Conservation (phyloP, 2,888 invertebrate species). For the Junonia oenone region DNA sequence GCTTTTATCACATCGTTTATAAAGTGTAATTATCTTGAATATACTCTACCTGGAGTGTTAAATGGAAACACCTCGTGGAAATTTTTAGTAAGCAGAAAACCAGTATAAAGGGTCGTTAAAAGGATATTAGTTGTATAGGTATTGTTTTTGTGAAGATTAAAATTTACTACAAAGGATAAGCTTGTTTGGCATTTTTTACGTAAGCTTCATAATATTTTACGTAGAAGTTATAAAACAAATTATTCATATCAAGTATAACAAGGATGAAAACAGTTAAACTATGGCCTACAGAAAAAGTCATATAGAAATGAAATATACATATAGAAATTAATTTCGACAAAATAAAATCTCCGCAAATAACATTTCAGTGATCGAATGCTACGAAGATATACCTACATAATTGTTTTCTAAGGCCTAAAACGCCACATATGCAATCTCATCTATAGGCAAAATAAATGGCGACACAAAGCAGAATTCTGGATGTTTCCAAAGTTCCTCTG, state of each 20-base stretch:
- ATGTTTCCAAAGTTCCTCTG: not conserved
- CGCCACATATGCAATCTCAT: not conserved
- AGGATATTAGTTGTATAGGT: not conserved
- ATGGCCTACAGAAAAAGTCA: too few species aligned
- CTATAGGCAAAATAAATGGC: not conserved
- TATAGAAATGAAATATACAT: too few species aligned
- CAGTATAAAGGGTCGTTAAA: not conserved
- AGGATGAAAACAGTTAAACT: too few species aligned
- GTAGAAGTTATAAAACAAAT: too few species aligned
- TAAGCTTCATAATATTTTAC: too few species aligned
- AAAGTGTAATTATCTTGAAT: not conserved
- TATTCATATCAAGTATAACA: too few species aligned
- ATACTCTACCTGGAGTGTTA: not conserved
- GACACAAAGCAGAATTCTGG: not conserved
- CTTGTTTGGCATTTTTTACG: too few species aligned
- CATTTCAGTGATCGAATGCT: too few species aligned
- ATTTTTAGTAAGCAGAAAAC: not conserved
- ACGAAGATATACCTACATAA: too few species aligned
- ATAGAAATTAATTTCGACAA: too few species aligned
- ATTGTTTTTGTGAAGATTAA: not conserved
- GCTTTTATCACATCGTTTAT: constrained; percentile 22
- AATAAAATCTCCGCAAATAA: too few species aligned
- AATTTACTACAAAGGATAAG: too few species aligned
- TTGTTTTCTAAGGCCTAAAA: not conserved
- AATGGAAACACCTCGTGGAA: not conserved